phyloP scores from a whole-genome alignment of 2,797 vertebrate species.

The Poeciliopsis presidionis region DNA sequence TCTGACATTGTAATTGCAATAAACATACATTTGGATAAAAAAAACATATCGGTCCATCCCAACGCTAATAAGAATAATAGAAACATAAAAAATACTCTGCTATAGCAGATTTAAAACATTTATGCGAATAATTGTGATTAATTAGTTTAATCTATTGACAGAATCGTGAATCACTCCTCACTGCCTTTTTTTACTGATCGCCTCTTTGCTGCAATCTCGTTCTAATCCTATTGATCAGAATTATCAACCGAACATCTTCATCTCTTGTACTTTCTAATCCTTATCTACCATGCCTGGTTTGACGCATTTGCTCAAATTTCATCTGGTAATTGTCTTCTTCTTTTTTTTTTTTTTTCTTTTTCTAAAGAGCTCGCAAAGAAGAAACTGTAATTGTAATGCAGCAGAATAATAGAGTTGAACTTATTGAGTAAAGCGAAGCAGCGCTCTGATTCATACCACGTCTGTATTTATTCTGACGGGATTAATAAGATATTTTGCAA shows the following conservation, averaged over 20 bases:
- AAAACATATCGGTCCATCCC: not conserved
- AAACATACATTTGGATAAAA: not conserved
- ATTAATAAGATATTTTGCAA: constrained; percentile 14
- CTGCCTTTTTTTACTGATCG: not conserved
- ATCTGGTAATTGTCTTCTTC: constrained; percentile 4
- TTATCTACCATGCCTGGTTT: constrained; percentile 17
- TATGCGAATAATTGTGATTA: not conserved
- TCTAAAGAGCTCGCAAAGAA: constrained; percentile 7
- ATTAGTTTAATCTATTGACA: not conserved
- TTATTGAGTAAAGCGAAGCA: not conserved
- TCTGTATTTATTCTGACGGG: not conserved
- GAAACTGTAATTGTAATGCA: constrained; percentile 5
- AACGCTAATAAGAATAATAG: not conserved
- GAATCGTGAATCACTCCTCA: not conserved
- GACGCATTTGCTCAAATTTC: constrained; percentile 26
- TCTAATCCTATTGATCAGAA: constrained; percentile 38
- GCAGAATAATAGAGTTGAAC: not conserved
- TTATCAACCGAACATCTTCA: constrained; percentile 28
- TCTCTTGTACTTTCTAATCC: constrained; percentile 41
- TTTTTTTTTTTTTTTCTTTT: constrained; percentile 9
- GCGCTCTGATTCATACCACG: not conserved
- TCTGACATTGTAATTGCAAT: not conserved
- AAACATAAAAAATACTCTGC: not conserved
- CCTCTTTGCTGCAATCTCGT: not conserved
- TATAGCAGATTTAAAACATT: not conserved